Base-by-base conservation (phyloP, 2,113 vertebrate species). In the Pituophis catenifer region DNA sequence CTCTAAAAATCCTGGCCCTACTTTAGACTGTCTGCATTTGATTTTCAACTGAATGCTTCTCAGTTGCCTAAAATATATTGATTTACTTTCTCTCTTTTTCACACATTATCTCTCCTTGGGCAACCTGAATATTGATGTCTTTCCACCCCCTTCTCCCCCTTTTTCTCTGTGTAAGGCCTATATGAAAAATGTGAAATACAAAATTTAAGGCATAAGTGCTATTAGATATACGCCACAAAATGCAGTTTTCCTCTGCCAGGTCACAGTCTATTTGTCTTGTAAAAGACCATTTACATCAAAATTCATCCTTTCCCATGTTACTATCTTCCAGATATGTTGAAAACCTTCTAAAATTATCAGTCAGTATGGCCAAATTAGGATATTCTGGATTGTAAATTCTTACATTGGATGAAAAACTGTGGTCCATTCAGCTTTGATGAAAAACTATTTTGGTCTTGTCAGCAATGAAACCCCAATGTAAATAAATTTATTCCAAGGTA, bases 1-100 rank as follows among this genome's bases (percentile, higher is more conserved):
- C 96, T 95, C 94, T 95, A 4, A 89, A 94, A 97, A 97, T 97
- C 94, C 91, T 94, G 98, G 96, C 97, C 96, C 96, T 98, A 95
- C 96, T 98, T 96, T 97, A 97, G 95, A 97, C 97, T 96, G 95
- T 95, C 97, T 96, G 93, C 96, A 97, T 0, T 86, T 95, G 96
- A 96, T 97, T 96, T 97, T 95, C 97, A 97, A 96, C 95, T 98
- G 97, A 98, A 97, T 96, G 96, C 96, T 97, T 95, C 96, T 97
- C 96, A 96, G 89, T 97, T 97, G 96, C 0, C 96, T 96, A 97
- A 97, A 98, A 98, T 97, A 96, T 98, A 98, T 98, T 96, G 97
- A 98, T 97, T 97, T 97, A 93, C 96, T 97, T 94, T 88, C 26
- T 89, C 85, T 7, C 96, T 93, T 92, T 95, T 33, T 89, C 24